Evolutionary conservation across 2,797 vertebrate genomes (phyloP).

Genomic region (Odontamblyopus lacepedii): DNA sequence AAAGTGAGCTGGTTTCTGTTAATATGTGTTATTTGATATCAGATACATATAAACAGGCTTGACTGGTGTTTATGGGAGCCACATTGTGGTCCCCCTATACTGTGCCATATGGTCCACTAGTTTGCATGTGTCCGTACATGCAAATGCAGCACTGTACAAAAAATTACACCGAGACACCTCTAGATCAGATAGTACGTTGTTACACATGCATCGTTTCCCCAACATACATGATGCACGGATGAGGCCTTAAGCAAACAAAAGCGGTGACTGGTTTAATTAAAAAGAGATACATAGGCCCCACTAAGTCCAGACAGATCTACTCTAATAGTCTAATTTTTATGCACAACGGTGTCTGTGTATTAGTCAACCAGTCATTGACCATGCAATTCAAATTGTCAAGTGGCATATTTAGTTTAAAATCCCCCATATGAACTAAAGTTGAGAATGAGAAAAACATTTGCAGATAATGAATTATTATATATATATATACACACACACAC

Average conservation of each 20-base stretch:
- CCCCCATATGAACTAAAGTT: too few species aligned
- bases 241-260: slow-evolving; percentile 62
- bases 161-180: slow-evolving; percentile 55
- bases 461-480: background rate
- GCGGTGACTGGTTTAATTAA: slow-evolving; percentile 70
- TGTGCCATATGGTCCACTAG: slow-evolving; percentile 68
- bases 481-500: too few species aligned
- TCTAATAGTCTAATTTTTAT: slow-evolving; percentile 72
- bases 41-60: slow-evolving; percentile 22
- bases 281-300: slow-evolving; percentile 57
- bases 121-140: slow-evolving; percentile 52
- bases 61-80: slow-evolving; percentile 40
- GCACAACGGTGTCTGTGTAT: slow-evolving; percentile 68
- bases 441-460: background rate
- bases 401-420: slow-evolving; percentile 36
- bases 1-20: slow-evolving; percentile 5
- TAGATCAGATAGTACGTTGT: slow-evolving; percentile 52
- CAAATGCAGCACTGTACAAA: slow-evolving; percentile 72
- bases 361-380: slow-evolving; percentile 48
- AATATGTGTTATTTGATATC: slow-evolving; percentile 17
- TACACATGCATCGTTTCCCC: slow-evolving; percentile 28
- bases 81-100: slow-evolving; percentile 31
- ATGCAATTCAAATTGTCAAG: slow-evolving; percentile 44
- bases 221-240: slow-evolving; percentile 50
- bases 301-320: slow-evolving; percentile 62